Base-by-base conservation (phyloP, 1,140 invertebrate genomes). In the Galleria mellonella region DNA sequence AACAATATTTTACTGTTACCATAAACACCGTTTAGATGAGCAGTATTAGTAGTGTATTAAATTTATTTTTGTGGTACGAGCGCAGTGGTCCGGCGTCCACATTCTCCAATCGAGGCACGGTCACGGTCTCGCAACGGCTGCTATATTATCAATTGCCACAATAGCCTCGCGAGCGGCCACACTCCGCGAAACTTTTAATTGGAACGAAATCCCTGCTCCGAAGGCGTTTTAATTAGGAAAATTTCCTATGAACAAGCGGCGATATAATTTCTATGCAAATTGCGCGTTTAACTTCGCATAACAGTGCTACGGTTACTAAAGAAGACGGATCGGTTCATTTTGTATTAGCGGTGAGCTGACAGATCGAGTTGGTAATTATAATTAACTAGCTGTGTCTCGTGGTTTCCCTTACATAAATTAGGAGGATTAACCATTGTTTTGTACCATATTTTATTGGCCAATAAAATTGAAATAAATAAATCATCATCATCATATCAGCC, bases 171-270 rank as follows among this genome's bases (percentile, higher is more conserved):
- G 23, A 23, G 51, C 57, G 17, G 51, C 53, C 55, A 55, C 52
- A 58, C 56, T 61, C 48, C 47, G 64, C 45, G 47, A 72, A 83
- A 83, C 77, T 83, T 83, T 82, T 82, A 79, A 83, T 83, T 83
- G 77, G 72, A 72, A 79, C 73, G 62, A 70, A 83, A 83, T 79
- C 75, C 68, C 58, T 23, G 64, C 70, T 63, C 50, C 64, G 65
- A 79, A 83, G 79, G 72, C 75, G 75, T 77, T 82, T 83, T 83
- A 83, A 83, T 83, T 83, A 82, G 75, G 70, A 77, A 78, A 83
- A 78, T 79, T 83, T 77, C 72, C 73, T 65, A 78, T 77, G 78
- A 77, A 75, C 75, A 76, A 77, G 68, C 66, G 72, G 68, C 71
- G 65, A 71, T 72, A 83, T 83, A 79, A 83, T 82, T 79, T 83